Evolutionary conservation across 2,797 vertebrate species (phyloP).

Genomic region (Propithecus deckenii): DNA sequence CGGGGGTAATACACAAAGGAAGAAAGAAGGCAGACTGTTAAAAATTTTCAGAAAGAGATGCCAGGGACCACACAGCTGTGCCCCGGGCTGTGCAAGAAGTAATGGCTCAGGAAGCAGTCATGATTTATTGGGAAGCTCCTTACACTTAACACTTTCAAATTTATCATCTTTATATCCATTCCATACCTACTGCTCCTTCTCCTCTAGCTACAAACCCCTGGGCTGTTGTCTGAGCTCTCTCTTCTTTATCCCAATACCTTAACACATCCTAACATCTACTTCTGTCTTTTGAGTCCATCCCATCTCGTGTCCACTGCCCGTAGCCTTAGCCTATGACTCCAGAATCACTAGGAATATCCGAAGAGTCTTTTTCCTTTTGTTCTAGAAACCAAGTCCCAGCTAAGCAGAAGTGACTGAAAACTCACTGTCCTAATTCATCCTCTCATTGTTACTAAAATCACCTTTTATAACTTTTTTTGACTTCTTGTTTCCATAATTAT

Average conservation of each 20-base stretch:
- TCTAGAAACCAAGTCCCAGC: background rate
- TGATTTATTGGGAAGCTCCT: background rate
- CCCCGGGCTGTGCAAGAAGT: background rate
- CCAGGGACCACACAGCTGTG: background rate
- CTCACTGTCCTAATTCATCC: background rate
- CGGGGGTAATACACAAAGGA: background rate
- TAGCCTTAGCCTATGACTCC: background rate
- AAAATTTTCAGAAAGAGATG: slow-evolving; percentile 1
- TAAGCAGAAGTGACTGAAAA: background rate
- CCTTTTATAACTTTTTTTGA: background rate
- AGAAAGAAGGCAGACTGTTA: background rate
- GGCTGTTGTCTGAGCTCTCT: background rate
- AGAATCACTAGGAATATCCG: background rate
- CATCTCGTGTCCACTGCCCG: background rate
- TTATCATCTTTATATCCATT: background rate
- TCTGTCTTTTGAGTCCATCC: background rate
- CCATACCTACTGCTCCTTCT: background rate
- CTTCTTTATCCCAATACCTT: background rate
- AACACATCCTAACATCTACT: background rate
- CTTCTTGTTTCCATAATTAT: background rate
- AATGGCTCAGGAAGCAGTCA: background rate
- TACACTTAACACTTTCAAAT: background rate
- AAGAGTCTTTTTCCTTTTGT: background rate
- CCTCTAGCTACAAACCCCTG: background rate
- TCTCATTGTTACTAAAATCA: background rate